A percentile compares a stretch with the other conserved stretches of the same genome.
Conservation (phyloP, 2,113 vertebrate genomes). For the Dromaius novaehollandiae region DNA sequence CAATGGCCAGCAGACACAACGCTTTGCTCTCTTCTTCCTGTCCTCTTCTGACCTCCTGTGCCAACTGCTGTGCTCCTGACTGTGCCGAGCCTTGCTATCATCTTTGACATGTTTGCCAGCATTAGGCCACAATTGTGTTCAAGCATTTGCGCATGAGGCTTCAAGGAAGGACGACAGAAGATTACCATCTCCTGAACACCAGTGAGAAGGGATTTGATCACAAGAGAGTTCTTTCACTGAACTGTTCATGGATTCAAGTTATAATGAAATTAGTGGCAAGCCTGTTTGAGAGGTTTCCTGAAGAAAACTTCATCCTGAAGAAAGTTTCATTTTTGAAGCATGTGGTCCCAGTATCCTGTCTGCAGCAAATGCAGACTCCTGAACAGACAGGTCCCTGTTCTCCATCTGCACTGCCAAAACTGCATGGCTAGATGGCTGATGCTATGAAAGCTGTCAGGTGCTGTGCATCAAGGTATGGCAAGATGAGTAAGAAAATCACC, state of each 20-base stretch:
- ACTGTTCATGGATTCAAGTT: not conserved
- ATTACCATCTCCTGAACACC: not conserved
- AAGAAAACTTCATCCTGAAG: not conserved
- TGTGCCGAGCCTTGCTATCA: not conserved
- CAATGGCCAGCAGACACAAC: not conserved
- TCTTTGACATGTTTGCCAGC: not conserved
- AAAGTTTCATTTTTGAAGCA: not conserved
- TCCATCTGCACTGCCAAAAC: not conserved
- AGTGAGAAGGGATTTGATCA: not conserved
- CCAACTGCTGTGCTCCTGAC: not conserved
- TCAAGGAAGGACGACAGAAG: not conserved
- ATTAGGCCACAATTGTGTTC: not conserved
- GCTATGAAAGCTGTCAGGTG: not conserved
- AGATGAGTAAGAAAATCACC: not conserved
- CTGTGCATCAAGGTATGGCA: not conserved
- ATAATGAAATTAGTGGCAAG: not conserved
- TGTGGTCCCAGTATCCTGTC: not conserved
- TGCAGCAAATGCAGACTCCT: not conserved
- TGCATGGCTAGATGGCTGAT: not conserved
- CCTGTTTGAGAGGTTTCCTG: not conserved
- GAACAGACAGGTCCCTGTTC: not conserved
- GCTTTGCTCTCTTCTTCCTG: not conserved
- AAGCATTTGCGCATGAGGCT: not conserved
- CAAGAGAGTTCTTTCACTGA: not conserved
- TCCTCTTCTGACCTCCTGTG: not conserved